Percentiles rank a stretch among this genome's conserved stretches.
These are phyloP conservation scores for Onychomys arenicola DNA, from an alignment of 2,797 vertebrate species.

Conservation along the genomic window DNA sequence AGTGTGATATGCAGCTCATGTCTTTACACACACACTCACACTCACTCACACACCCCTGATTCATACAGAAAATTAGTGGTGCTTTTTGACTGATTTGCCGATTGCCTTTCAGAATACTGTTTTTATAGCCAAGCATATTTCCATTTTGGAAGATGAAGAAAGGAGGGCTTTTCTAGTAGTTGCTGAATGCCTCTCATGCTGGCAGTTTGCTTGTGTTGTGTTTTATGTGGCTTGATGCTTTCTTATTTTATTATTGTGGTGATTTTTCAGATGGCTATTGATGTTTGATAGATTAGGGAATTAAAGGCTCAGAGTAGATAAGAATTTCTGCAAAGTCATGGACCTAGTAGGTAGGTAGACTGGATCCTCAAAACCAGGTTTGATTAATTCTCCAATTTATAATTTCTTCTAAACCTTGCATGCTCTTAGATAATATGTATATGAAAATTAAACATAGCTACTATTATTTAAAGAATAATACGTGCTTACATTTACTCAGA, in stretches of 20 bases:
- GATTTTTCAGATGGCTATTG: neutral
- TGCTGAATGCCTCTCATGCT: neutral
- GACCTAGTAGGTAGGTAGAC: neutral
- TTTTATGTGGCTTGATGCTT: neutral
- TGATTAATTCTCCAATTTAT: neutral
- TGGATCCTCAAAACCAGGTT: neutral
- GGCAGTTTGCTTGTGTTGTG: neutral
- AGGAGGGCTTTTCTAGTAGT: neutral
- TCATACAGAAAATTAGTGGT: conserved; percentile 21
- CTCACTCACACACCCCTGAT: neutral
- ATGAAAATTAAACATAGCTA: conserved; percentile 23
- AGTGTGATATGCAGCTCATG: neutral
- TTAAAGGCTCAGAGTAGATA: conserved; percentile 27
- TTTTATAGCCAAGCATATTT: conserved; percentile 55
- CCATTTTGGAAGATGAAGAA: neutral
- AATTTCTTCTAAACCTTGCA: neutral
- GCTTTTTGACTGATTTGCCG: conserved; percentile 60
- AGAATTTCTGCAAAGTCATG: conserved; percentile 25
- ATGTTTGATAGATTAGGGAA: conserved; percentile 22
- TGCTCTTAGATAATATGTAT: neutral
- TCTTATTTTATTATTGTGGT: conserved; percentile 31
- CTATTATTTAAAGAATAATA: conserved; percentile 33
- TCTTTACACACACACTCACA: neutral
- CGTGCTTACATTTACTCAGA: neutral
- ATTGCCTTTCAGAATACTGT: conserved; percentile 15